Percentiles rank a stretch among this genome's conserved stretches.
These are phyloP conservation scores for Columba janthina DNA, from an alignment of 2,113 vertebrate genomes.

Conservation along the genomic window DNA sequence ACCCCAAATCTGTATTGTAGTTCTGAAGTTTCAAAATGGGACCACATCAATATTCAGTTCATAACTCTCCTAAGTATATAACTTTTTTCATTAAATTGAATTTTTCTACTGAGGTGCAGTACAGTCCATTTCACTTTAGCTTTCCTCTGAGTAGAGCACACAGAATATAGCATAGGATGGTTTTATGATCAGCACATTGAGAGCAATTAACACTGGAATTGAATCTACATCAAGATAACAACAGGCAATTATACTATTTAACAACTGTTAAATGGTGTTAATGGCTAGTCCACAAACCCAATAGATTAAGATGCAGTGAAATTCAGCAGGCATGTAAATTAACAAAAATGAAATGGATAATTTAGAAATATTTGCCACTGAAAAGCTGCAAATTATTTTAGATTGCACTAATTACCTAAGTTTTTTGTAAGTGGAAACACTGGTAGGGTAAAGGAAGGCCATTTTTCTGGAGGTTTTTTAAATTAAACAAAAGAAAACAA, in stretches of 20 bases:
- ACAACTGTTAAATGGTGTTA: conserved; percentile 54
- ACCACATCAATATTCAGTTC: background rate
- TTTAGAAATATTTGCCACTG: conserved; percentile 18
- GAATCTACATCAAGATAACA: conserved; percentile 20
- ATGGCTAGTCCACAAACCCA: background rate
- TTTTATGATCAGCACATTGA: conserved; percentile 30
- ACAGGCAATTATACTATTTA: conserved; percentile 37
- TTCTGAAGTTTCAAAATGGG: background rate
- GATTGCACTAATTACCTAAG: background rate
- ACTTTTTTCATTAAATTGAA: background rate
- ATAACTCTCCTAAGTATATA: background rate
- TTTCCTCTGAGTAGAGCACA: background rate
- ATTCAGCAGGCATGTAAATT: background rate
- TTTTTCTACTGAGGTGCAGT: conserved; percentile 8
- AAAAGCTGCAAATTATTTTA: conserved; percentile 18
- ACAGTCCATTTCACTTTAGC: background rate
- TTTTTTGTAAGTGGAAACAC: background rate
- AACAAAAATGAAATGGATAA: background rate
- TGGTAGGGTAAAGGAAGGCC: background rate
- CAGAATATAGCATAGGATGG: background rate
- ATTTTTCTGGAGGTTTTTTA: background rate
- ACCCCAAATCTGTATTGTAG: background rate
- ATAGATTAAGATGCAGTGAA: background rate
- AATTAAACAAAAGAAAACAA: background rate
- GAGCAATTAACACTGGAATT: conserved; percentile 31